Base-by-base conservation (phyloP, 1,140 invertebrate genomes). In the Hypothenemus hampei region DNA sequence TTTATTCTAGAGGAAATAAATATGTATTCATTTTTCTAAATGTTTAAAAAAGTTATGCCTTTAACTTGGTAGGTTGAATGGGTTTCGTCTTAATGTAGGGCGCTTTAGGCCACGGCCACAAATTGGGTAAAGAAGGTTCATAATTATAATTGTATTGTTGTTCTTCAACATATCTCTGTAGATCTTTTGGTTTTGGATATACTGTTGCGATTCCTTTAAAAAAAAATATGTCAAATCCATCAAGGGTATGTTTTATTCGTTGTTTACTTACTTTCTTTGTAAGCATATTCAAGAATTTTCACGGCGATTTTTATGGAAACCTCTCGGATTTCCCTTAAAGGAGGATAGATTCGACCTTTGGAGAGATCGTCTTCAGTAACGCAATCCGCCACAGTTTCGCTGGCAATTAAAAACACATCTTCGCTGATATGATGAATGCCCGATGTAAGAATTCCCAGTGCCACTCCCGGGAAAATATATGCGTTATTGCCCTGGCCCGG, bases 401-500 rank as follows among this genome's bases (percentile, higher is more conserved):
- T 90, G 13, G 94, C 91, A 41, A 92, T 82, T 3, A 97, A 75
- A 77, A 97, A 97, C 63, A 94, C 80, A 62, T 89, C 85, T 65
- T 97, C 91, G 0, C 81, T 84, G 64, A 97, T 94, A 66, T 91
- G 89, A 65, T 92, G 86, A 6, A 91, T 87, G 26, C 87, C 85
- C 0, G 87, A 85, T 5, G 82, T 81, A 44, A 97, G 91, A 11
- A 94, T 89, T 15, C 91, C 94, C 3, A 97, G 76, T 16, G 91
- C 92, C 1, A 97, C 83, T 35, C 91, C 92, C 1, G 94, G 94
- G 75, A 97, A 97, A 56, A 97, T 96, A 72, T 97, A 97, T 0
- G 94, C 89, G 70, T 97, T 97, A 73, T 97, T 97, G 39, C 93
- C 93, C 73, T 97, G 94, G 0, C 94, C 94, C 0, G 94, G 89